Evolutionary conservation across 2,888 invertebrate species (phyloP), one percentile per base, ranked within the genome.

Genomic region (Tetropium fuscum): DNA sequence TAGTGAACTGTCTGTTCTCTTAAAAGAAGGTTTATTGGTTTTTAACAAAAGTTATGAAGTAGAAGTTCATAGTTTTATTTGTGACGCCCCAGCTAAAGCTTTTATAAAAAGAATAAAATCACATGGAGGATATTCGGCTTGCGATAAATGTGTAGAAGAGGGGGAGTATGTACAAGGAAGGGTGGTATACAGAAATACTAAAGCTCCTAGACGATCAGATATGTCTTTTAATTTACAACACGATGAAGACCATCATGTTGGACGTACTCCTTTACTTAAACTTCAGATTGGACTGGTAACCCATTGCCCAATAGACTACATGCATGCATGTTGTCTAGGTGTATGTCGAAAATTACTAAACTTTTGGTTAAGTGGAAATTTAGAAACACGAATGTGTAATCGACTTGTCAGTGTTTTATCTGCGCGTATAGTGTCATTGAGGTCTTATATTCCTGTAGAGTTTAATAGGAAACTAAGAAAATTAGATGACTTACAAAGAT

Each of bases 51-150:
- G 27, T 20, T 59, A 59, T 49, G 8, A 18, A 11, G 38, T 59
- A 32, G 47, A 32, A 54, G 55, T 59, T 15, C 19, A 44, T 38
- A 51, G 34, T 53, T 54, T 59, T 27, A 49, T 60, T 10, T 57
- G 57, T 53, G 60, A 60, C 47, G 57, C 57, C 16, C 63, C 63
- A 8, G 63, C 59, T 7, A 59, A 30, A 20, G 53, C 55, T 15
- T 59, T 55, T 56, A 25, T 63, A 3, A 63, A 63, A 30, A 57
- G 47, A 49, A 20, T 58, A 1, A 61, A 61, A 43, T 25, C 34
- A n/a, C 61, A 55, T 47, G 20, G 30, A 8, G 64, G 61, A 7
- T 61, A 58, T 19, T 32, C 47, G 19, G 45, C 38, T 38, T 64
- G 64, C 38, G 53, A 54, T 7, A 60, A 56, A 40, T 60, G 53